Conservation (phyloP, 2,888 invertebrate species). For the Steinernema scapterisci region DNA sequence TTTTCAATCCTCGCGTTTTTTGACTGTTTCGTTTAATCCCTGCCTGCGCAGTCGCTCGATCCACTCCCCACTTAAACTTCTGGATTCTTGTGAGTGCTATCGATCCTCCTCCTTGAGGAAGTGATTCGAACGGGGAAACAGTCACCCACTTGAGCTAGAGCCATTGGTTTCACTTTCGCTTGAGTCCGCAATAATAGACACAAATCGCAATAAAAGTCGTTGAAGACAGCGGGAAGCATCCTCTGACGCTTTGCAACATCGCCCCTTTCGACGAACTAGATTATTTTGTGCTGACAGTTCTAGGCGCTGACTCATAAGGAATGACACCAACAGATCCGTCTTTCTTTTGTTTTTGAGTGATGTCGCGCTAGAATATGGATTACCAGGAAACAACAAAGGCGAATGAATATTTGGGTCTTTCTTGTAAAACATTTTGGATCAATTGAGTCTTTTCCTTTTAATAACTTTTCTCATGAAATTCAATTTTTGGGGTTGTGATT, state of each 20-base stretch:
- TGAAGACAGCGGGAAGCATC: neutral
- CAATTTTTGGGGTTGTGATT: neutral
- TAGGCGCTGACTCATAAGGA: constrained; percentile 4
- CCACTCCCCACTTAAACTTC: neutral
- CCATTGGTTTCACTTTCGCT: constrained; percentile 24
- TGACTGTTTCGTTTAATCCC: neutral
- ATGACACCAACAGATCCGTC: constrained; percentile 24
- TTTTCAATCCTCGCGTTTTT: neutral
- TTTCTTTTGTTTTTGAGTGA: constrained; percentile 7
- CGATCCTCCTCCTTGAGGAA: neutral
- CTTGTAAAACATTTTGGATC: neutral
- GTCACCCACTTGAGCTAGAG: constrained; percentile 6
- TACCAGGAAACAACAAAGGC: neutral
- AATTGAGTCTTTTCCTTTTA: neutral
- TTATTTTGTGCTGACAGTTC: constrained; percentile 8
- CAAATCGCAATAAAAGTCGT: neutral
- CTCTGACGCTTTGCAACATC: no score
- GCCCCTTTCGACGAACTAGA: neutral
- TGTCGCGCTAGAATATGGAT: constrained; percentile 3
- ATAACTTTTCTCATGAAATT: neutral
- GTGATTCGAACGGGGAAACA: neutral
- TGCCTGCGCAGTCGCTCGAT: neutral
- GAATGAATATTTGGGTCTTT: no score
- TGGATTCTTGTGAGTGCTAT: constrained; percentile 30
- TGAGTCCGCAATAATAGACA: constrained; percentile 16